These are phyloP conservation scores for Azorinus chamasolen DNA, from an alignment of 2,888 invertebrate species.

Conservation along the genomic window DNA sequence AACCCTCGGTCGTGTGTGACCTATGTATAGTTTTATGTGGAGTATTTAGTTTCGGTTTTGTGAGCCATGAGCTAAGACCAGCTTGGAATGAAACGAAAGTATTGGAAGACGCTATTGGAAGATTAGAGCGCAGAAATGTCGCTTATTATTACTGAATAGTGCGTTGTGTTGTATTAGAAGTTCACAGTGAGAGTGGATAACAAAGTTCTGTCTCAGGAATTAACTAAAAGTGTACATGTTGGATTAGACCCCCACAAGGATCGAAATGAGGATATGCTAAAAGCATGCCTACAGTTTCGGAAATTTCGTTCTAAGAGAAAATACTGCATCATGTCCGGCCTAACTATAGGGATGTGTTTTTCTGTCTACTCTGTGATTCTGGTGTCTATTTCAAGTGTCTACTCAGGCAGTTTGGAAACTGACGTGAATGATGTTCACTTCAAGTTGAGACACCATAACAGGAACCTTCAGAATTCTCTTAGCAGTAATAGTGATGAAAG, in stretches of 20 bases:
- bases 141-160: too few species aligned
- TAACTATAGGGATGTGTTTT: slow-evolving; percentile 43
- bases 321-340: slow-evolving; percentile 40
- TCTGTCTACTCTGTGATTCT: slow-evolving; percentile 34
- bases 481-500: slow-evolving; percentile 6
- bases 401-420: neutral
- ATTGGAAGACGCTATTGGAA: too few species aligned
- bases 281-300: slow-evolving; percentile 37
- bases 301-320: slow-evolving; percentile 35
- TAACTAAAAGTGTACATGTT: too few species aligned
- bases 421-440: neutral
- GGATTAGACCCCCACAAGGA: neutral
- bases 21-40: too few species aligned
- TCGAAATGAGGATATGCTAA: slow-evolving; percentile 54
- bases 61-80: too few species aligned
- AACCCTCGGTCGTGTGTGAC: too few species aligned
- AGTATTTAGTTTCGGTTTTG: too few species aligned
- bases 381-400: slow-evolving; percentile 17
- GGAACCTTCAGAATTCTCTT: slow-evolving; percentile 39
- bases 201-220: too few species aligned
- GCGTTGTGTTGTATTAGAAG: too few species aligned
- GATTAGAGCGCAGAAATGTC: too few species aligned
- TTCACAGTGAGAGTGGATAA: too few species aligned
- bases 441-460: slow-evolving; percentile 16
- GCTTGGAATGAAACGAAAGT: too few species aligned